These are phyloP conservation scores for Mesoligia furuncula DNA, from an alignment of 2,888 invertebrate species.

Conservation along the genomic window DNA sequence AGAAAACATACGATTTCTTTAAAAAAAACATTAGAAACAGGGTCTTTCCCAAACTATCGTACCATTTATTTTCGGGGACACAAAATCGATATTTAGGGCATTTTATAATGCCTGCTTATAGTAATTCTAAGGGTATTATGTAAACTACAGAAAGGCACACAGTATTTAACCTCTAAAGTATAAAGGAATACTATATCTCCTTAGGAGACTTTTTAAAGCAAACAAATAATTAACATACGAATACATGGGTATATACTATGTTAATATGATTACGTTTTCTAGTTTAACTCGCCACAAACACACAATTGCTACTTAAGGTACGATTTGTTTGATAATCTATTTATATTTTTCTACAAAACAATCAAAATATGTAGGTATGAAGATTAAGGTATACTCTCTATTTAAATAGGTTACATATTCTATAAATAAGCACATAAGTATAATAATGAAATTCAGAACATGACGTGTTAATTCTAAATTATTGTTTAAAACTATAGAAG, in stretches of 20 bases:
- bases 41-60: conserved; percentile 45
- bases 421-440: conserved; percentile 17
- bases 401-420: conserved; percentile 18
- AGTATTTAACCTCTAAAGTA: conserved; percentile 41
- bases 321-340: conserved; percentile 33
- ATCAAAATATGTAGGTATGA: conserved; percentile 19
- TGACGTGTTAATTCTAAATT: conserved; percentile 10
- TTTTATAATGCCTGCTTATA: conserved; percentile 15
- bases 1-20: conserved; percentile 19
- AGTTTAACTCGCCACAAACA: conserved; percentile 35
- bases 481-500: conserved; percentile 3
- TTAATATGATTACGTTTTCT: conserved; percentile 44
- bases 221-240: conserved; percentile 58
- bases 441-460: conserved; percentile 23
- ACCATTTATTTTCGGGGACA: conserved; percentile 22
- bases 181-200: conserved; percentile 62
- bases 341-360: conserved; percentile 14
- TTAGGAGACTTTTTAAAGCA: conserved; percentile 59
- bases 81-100: conserved; percentile 19
- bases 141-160: conserved; percentile 41
- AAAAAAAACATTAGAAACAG: conserved; percentile 2
- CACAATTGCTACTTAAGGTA: conserved; percentile 27
- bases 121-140: neutral
- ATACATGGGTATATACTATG: conserved; percentile 3
- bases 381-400: conserved; percentile 40